Base-by-base conservation (phyloP, 1,140 invertebrate genomes). In the Branchinecta lindahli region DNA sequence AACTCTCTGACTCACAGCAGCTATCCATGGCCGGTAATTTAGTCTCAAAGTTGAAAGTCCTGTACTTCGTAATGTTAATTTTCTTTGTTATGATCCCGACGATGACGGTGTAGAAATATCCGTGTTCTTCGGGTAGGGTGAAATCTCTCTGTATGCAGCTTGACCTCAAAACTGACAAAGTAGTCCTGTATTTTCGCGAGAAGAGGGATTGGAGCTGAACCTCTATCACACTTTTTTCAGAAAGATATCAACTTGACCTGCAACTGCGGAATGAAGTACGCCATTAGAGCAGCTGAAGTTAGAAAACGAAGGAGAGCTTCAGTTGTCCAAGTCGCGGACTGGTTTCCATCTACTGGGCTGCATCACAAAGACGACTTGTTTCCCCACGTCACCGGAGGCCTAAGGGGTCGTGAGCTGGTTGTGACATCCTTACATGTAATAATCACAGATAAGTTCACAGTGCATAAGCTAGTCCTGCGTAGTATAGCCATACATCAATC, bases 371-470 rank as follows among this genome's bases (percentile, higher is more conserved):
- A 92, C 75, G 81, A 84, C 8, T 77, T 92, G 47, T 92, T 92
- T 78, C 88, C 89, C 0, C 89, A 94, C 74, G 80, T 90, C 0
- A 81, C 78, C 5, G 85, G 91, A 72, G 88, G 88, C 15, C 92
- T 94, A 73, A 82, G 89, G 45, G 86, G 87, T n/a, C 84, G 85
- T 72, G 81, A 77, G 18, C 75, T 79, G 66, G 66, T 75, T 8
- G 74, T 80, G 33, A 75, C 77, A 2, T 79, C 78, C 7, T 72
- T 79, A 12, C 71, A 77, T 72, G 76, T 78, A 74, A 21, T 44
- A 21, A 44, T 7, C 33, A 0, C 66, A 44, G n/a, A n/a, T 44
- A 61, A 3, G 33, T 1, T 33, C 33, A 33, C 33, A 46, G 45
- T 68, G 33, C 12, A 10, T 0, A 5, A 72, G 61, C 44, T 7